Conservation (phyloP, 2,797 vertebrate genomes). For the Diplodus sargus region DNA sequence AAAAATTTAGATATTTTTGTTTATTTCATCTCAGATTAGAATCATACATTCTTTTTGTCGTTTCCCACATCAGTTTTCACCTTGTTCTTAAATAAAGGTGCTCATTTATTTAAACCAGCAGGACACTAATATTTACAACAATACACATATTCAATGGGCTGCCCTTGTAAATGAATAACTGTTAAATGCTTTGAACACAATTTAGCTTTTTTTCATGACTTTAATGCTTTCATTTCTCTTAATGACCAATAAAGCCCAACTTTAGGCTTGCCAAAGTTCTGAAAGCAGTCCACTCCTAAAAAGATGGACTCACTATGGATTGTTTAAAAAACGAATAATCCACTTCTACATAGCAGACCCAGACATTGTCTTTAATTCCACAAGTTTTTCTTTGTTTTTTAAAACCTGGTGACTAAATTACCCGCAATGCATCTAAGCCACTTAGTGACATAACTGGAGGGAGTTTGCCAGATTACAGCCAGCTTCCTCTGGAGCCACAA, state of each 20-base stretch:
- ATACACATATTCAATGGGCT: background rate
- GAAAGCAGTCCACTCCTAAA: no score
- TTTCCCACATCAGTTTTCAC: background rate
- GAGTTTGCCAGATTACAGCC: no score
- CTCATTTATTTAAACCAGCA: background rate
- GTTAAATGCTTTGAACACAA: background rate
- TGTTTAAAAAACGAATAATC: no score
- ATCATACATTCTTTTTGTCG: background rate
- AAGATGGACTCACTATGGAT: no score
- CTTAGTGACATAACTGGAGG: no score
- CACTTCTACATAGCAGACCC: no score
- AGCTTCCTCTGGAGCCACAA: no score
- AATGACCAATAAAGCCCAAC: background rate
- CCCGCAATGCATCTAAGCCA: no score
- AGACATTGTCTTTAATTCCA: no score
- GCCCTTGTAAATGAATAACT: background rate
- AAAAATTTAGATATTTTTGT: conserved; percentile 9
- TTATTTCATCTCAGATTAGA: conserved; percentile 18
- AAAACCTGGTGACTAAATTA: no score
- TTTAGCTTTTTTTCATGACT: background rate
- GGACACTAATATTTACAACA: background rate
- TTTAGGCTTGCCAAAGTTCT: background rate
- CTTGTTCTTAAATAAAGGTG: background rate
- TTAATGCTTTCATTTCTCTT: background rate
- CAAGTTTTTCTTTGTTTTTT: no score